Conservation (phyloP, 2,888 invertebrate genomes). For the Hyles lineata region DNA sequence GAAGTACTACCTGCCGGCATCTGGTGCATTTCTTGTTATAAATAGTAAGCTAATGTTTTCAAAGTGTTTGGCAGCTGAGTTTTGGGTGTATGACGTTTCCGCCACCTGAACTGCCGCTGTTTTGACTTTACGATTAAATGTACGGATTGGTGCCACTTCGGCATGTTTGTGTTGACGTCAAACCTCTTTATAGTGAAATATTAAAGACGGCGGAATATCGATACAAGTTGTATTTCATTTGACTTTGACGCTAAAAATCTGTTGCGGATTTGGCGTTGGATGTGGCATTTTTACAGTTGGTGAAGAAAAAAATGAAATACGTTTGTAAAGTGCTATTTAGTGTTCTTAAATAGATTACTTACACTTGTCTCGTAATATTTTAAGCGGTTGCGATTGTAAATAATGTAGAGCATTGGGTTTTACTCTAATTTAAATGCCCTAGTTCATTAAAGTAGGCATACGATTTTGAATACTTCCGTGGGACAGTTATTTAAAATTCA, state of each 20-base stretch:
- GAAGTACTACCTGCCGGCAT: conserved; percentile 82
- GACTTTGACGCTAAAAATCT: not conserved
- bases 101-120: conserved; percentile 21
- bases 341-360: not conserved
- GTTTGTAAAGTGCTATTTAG: not conserved
- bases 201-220: not conserved
- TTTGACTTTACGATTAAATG: conserved; percentile 14
- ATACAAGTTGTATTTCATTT: not conserved
- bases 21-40: conserved; percentile 75
- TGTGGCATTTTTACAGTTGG: no score
- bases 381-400: no score
- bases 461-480: no score
- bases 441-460: no score
- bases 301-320: not conserved
- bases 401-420: no score
- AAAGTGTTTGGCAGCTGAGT: conserved; percentile 51
- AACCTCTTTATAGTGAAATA: not conserved
- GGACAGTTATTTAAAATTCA: no score
- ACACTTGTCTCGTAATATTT: no score
- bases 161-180: not conserved
- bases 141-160: not conserved
- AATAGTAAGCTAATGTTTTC: conserved; percentile 64
- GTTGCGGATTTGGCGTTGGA: not conserved
- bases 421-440: no score
- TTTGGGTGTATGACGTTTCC: conserved; percentile 18